Conservation (phyloP, 2,888 invertebrate species). For the Odontocolon sp. region DNA sequence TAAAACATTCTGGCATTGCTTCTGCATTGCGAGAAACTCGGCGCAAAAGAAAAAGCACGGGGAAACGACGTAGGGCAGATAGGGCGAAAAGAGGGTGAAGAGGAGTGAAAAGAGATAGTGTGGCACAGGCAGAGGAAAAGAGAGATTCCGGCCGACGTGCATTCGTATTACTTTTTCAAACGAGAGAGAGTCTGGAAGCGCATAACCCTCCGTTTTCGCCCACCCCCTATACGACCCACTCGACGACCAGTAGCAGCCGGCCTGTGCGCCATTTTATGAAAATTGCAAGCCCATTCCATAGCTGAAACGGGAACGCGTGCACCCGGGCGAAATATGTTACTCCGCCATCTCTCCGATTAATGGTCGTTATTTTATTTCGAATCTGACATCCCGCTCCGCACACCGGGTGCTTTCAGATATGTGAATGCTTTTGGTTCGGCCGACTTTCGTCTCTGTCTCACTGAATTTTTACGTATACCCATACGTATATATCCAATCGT, state of each 20-base stretch:
- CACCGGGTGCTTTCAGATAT: slow-evolving; percentile 8
- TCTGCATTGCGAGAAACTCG: slow-evolving; percentile 58
- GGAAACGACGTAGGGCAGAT: slow-evolving; percentile 13
- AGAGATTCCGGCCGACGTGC: slow-evolving; percentile 40
- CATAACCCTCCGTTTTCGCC: slow-evolving; percentile 29
- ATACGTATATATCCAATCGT: too few species aligned
- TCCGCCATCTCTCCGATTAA: slow-evolving; percentile 70
- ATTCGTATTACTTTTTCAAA: slow-evolving; percentile 71
- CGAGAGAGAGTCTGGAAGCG: slow-evolving; percentile 50
- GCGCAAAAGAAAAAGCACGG: slow-evolving; percentile 5
- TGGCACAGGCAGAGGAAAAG: not conserved
- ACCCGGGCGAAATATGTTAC: slow-evolving; percentile 70
- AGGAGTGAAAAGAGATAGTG: slow-evolving; percentile 19
- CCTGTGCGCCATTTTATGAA: slow-evolving; percentile 74
- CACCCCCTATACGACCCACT: slow-evolving; percentile 20
- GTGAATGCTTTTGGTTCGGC: not conserved
- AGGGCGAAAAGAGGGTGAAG: slow-evolving; percentile 1
- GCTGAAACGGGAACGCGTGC: slow-evolving; percentile 64
- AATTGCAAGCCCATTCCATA: slow-evolving; percentile 72
- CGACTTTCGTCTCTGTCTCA: not conserved
- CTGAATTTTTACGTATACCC: not conserved
- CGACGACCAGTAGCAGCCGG: slow-evolving; percentile 44
- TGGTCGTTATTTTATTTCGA: slow-evolving; percentile 73
- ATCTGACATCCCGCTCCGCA: slow-evolving; percentile 48
- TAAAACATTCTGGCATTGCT: slow-evolving; percentile 62